These are phyloP conservation scores for Drosophila quadrilineata DNA, from an alignment of 1,140 invertebrate genomes.

Conservation along the genomic window DNA sequence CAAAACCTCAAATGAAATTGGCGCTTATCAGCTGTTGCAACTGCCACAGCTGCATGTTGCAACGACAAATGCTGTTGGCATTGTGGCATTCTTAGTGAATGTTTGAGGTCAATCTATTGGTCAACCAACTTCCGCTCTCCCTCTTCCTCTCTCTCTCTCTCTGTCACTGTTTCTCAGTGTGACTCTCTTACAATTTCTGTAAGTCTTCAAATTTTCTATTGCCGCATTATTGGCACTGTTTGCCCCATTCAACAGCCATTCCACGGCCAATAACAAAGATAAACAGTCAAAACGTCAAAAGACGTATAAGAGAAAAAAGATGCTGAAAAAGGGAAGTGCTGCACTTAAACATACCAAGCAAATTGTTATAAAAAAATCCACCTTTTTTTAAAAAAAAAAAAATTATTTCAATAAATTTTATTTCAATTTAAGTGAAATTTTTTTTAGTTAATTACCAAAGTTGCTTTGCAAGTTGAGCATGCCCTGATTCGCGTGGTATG, in stretches of 20 bases:
- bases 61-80: neutral
- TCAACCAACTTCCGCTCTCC: neutral
- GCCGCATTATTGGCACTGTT: neutral
- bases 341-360: too few species aligned
- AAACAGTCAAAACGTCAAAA: neutral
- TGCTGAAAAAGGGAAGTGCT: conserved; percentile 7
- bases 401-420: too few species aligned
- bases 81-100: conserved; percentile 31
- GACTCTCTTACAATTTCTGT: too few species aligned
- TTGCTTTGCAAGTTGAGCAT: too few species aligned
- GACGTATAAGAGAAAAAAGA: neutral
- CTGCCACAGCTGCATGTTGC: neutral
- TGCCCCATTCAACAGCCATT: conserved; percentile 5
- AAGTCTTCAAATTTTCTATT: too few species aligned
- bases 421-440: too few species aligned
- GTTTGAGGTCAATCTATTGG: conserved; percentile 38
- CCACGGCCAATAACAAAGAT: conserved; percentile 53
- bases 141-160: neutral
- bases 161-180: neutral
- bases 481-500: too few species aligned
- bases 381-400: too few species aligned
- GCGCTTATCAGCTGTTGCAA: conserved; percentile 5
- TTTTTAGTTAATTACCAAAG: too few species aligned
- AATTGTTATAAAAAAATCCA: too few species aligned
- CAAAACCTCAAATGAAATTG: neutral